A percentile compares a stretch with the other conserved stretches of the same genome.
Evolutionary conservation across 2,888 invertebrate genomes (phyloP).

Genomic region (Himalopsyche tibetana): DNA sequence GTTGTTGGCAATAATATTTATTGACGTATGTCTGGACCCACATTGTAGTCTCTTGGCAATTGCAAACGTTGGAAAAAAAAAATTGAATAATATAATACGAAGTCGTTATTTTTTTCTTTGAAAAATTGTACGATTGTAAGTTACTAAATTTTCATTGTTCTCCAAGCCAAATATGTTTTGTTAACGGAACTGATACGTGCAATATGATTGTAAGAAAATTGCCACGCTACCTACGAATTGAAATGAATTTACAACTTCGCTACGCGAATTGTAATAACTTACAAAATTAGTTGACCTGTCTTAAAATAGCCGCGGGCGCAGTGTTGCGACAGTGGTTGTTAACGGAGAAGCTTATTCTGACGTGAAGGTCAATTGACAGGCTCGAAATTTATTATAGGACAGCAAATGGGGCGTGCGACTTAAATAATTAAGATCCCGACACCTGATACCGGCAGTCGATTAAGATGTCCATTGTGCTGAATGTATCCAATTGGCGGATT

Average conservation of each 20-base stretch:
- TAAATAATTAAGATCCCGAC: conserved; percentile 36
- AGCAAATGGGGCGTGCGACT: conserved; percentile 34
- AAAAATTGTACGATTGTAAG: not conserved
- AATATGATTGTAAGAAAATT: not conserved
- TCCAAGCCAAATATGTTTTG: not conserved
- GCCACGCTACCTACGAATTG: not conserved
- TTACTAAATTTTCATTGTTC: not conserved
- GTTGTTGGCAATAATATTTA: not conserved
- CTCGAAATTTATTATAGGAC: conserved; percentile 7
- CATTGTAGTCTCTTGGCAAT: not conserved
- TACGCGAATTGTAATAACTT: not conserved
- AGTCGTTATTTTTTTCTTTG: not conserved
- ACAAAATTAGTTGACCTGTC: conserved; percentile 7
- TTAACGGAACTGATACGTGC: not conserved
- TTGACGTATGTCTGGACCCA: not conserved
- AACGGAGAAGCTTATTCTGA: conserved; percentile 26
- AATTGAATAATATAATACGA: not conserved
- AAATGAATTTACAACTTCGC: not conserved
- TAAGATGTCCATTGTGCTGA: conserved; percentile 28
- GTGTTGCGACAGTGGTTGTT: conserved; percentile 23
- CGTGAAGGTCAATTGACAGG: conserved; percentile 57
- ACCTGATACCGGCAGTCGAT: conserved; percentile 16
- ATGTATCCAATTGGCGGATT: conserved; percentile 42
- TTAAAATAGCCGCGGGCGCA: conserved; percentile 36
- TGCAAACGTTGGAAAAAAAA: not conserved